Base-by-base conservation (phyloP, 2,888 invertebrate species). In the Elegia similella region DNA sequence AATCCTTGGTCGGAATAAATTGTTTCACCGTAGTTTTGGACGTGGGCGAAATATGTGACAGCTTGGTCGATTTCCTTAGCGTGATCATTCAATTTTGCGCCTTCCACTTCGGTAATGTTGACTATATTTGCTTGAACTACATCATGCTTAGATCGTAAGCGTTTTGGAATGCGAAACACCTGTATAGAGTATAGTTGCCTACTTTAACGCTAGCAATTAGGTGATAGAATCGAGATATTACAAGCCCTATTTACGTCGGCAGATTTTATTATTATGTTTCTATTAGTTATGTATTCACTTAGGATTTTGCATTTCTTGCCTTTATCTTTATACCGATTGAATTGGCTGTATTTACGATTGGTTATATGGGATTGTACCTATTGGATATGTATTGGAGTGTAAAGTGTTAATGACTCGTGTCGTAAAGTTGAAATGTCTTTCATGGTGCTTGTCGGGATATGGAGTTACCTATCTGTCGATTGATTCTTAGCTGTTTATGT, bases 1-100 rank as follows among this genome's bases (percentile, higher is more conserved):
- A 79, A 85, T 87, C 81, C 84, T 86, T 84, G 82, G 86, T 87
- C 82, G 78, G 81, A 80, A 86, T 84, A 84, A 85, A 82, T 84
- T 80, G 82, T 80, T 75, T 76, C 77, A 76, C 70, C 70, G 77
- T 72, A 69, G 70, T 80, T 59, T 80, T 73, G 68, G 80, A 80
- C 75, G 89, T 88, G 82, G 89, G 88, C 80, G 84, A 82, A 82
- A 76, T 80, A 82, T 80, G 80, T 78, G 77, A 78, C 78, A 79
- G 68, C 69, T 72, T 67, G 69, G 69, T 72, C 70, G 73, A 69
- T 64, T 60, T 56, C 55, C 17, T 32, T 62, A 62, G 60, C 68
- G 69, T 71, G 67, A 64, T 67, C 70, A 69, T 73, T 74, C 78
- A 63, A 81, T 75, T 78, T 70, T 78, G 72, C 68, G 72, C 80